phyloP scores from a whole-genome alignment of 2,888 invertebrate species.

The Adelphocoris suturalis region DNA sequence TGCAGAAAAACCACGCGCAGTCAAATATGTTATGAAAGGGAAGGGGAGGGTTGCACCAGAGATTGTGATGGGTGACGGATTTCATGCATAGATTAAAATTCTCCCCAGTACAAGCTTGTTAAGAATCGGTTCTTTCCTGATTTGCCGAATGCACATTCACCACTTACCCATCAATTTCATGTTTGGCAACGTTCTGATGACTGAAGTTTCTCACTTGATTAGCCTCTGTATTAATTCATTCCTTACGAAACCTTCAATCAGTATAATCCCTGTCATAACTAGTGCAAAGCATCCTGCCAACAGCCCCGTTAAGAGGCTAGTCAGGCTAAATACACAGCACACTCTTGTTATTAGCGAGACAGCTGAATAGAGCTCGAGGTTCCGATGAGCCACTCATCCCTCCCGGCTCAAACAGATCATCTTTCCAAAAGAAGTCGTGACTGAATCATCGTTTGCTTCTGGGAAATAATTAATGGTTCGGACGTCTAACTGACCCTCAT shows the following conservation, averaged over 20 bases:
- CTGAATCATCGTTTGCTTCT: slow-evolving; percentile 53
- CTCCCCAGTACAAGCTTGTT: too few relatives aligned
- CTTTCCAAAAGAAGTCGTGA: slow-evolving; percentile 60
- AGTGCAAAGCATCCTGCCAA: background rate
- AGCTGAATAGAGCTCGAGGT: background rate
- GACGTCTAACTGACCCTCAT: slow-evolving; percentile 40
- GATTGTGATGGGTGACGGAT: too few relatives aligned
- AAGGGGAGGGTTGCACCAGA: too few relatives aligned
- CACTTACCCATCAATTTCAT: background rate
- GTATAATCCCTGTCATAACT: background rate
- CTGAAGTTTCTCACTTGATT: background rate
- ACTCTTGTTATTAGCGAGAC: background rate
- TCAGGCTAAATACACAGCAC: background rate
- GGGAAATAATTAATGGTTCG: slow-evolving; percentile 55
- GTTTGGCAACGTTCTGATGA: background rate
- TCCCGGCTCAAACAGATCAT: slow-evolving; percentile 6
- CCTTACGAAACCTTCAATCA: background rate
- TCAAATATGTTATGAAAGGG: too few relatives aligned
- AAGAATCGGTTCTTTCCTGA: too few relatives aligned
- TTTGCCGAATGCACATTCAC: too few relatives aligned
- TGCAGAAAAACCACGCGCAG: too few relatives aligned
- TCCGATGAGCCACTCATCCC: background rate
- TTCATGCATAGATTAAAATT: too few relatives aligned
- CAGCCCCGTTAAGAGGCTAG: background rate
- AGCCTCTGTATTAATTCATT: background rate